phyloP scores from a whole-genome alignment of 2,888 invertebrate genomes.

The Cataglyphis rosenhaueri region DNA sequence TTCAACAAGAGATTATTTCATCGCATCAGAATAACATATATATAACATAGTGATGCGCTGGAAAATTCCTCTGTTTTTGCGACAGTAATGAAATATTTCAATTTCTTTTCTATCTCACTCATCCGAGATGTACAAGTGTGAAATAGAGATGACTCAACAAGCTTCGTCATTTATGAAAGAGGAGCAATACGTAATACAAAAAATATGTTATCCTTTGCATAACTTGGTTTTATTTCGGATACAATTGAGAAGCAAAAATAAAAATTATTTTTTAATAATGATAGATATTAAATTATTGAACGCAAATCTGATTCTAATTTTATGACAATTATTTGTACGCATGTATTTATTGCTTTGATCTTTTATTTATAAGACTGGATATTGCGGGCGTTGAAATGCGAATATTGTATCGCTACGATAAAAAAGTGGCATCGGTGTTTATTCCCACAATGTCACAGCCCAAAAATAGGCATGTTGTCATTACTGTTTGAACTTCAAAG shows the following conservation, averaged over 20 bases:
- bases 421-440: conserved; percentile 5
- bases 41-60: not conserved
- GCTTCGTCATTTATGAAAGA: conserved; percentile 34
- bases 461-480: conserved; percentile 73
- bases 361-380: not conserved
- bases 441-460: conserved; percentile 24
- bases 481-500: conserved; percentile 63
- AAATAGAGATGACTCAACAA: conserved; percentile 34
- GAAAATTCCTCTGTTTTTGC: not conserved
- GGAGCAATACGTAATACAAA: conserved; percentile 1
- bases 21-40: not conserved
- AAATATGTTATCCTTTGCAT: conserved; percentile 14
- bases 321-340: not conserved
- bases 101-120: not conserved
- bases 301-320: not conserved
- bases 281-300: not conserved
- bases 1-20: conserved; percentile 19
- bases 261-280: conserved; percentile 10
- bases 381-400: not conserved
- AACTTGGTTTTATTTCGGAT: not conserved
- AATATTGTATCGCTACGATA: not conserved
- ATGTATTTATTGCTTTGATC: not conserved
- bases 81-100: not conserved
- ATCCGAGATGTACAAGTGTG: conserved; percentile 4
- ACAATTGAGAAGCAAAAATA: not conserved